Conservation (phyloP, 2,888 invertebrate species). For the Ellobium chinense region DNA sequence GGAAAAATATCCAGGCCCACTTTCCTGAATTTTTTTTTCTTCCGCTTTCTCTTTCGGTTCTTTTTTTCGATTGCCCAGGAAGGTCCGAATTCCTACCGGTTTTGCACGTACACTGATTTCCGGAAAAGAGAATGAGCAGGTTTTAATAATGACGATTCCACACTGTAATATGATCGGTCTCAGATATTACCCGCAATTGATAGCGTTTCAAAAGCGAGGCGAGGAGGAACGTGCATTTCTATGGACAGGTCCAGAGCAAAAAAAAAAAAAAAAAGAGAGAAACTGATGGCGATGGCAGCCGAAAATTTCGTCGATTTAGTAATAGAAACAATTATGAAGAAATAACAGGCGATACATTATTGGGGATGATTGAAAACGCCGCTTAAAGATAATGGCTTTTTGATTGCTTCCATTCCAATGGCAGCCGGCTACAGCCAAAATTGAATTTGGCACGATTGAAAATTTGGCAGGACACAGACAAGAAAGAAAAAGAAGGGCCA, state of each 20-base stretch:
- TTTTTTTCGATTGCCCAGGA: background rate
- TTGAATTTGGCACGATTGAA: conserved; percentile 47
- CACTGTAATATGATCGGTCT: conserved; percentile 27
- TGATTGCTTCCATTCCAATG: conserved; percentile 39
- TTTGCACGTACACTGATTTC: conserved; percentile 37
- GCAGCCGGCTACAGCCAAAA: conserved; percentile 32
- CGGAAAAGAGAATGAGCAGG: conserved; percentile 21
- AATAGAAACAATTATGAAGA: conserved; percentile 47
- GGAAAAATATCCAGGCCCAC: conserved; percentile 1
- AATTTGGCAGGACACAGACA: conserved; percentile 28
- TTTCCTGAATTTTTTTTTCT: background rate
- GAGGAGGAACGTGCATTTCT: conserved; percentile 26
- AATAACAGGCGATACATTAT: conserved; percentile 46
- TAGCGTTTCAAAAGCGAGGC: conserved; percentile 27
- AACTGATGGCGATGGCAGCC: background rate
- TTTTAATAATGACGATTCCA: conserved; percentile 23
- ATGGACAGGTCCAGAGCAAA: background rate
- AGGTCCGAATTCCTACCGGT: conserved; percentile 26
- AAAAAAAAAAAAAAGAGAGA: background rate
- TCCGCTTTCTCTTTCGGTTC: background rate
- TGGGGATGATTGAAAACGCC: conserved; percentile 43
- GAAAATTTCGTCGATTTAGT: conserved; percentile 40
- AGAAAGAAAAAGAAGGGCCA: background rate
- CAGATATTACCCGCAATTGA: conserved; percentile 28
- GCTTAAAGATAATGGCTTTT: conserved; percentile 46